Base-by-base conservation (phyloP, 1,140 invertebrate species). In the Radopholus similis region DNA sequence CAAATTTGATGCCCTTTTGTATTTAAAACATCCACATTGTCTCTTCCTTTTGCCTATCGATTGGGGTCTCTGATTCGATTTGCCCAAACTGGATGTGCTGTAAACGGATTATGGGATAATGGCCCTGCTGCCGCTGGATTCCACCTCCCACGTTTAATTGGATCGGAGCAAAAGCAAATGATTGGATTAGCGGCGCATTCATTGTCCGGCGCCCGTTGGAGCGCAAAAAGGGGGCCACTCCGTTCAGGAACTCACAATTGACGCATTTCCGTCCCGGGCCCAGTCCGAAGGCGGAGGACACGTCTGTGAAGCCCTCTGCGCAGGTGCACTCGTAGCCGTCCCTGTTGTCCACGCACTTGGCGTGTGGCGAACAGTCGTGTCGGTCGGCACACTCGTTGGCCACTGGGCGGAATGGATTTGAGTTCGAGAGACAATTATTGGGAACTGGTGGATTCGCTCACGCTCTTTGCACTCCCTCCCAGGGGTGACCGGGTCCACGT, bases 311-410 rank as follows among this genome's bases (percentile, higher is more conserved):
- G 4, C 83, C 84, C 44, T 76, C 67, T 18, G 74, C 74, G 66
- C 84, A 85, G 21, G 73, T 59, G 70, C 84, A 85, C 2, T 75
- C 71, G 67, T 74, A 84, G 2, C 73, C 62, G 37, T 83, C 83
- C 15, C 69, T 74, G 18, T 74, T 65, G 66, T 85, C 84, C 30
- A 79, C 68, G 66, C 84, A 85, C 15, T 70, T 54, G 13, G 84
- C 84, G 68, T 80, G 76, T 4, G 71, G 74, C 44, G 82, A 73
- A 70, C 83, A 84, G 35, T 77, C 65, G 64, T 82, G 71, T 8
- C 65, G 63, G 53, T 70, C 70, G 21, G 77, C 77, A 66, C 80
- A 82, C 66, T 82, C 80, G 62, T 82, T 83, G 9, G 79, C 63
- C 59, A 82, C 80, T 81, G n/a, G n/a, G n/a, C 42, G 63, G 81